Conservation (phyloP, 2,113 vertebrate species). For the Bubalus kerabau region DNA sequence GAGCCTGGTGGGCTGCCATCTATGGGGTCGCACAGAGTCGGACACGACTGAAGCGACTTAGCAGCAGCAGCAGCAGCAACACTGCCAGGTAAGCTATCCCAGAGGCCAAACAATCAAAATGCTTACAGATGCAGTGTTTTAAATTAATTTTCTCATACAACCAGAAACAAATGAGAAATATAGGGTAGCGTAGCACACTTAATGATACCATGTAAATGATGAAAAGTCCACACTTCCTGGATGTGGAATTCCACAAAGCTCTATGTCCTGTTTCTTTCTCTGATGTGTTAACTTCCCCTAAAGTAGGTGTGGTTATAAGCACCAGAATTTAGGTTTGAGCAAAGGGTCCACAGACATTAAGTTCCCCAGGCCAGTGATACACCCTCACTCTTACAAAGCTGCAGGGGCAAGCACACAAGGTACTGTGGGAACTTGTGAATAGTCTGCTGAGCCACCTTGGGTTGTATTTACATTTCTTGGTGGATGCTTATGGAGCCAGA, state of each 20-base stretch:
- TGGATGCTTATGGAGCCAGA: background rate
- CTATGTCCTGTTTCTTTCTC: background rate
- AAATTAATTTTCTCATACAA: background rate
- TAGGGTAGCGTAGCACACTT: too few relatives aligned
- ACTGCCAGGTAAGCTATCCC: background rate
- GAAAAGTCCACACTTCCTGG: background rate
- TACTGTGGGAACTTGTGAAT: background rate
- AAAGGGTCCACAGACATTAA: background rate
- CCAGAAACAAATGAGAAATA: background rate
- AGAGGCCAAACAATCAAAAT: background rate
- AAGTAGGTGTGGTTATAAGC: background rate
- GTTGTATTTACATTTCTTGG: background rate
- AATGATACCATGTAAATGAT: too few relatives aligned
- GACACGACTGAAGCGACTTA: too few relatives aligned
- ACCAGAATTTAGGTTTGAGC: background rate
- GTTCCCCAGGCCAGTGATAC: background rate
- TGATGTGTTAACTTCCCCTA: background rate
- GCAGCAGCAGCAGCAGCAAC: too few relatives aligned
- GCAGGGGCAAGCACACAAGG: rapidly evolving
- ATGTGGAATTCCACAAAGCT: background rate
- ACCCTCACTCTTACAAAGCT: background rate
- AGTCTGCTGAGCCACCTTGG: background rate
- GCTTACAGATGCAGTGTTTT: background rate
- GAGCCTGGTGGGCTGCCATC: too few relatives aligned
- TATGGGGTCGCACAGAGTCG: too few relatives aligned